phyloP scores from a whole-genome alignment of 2,797 vertebrate species.

The Notolepis coatsorum region DNA sequence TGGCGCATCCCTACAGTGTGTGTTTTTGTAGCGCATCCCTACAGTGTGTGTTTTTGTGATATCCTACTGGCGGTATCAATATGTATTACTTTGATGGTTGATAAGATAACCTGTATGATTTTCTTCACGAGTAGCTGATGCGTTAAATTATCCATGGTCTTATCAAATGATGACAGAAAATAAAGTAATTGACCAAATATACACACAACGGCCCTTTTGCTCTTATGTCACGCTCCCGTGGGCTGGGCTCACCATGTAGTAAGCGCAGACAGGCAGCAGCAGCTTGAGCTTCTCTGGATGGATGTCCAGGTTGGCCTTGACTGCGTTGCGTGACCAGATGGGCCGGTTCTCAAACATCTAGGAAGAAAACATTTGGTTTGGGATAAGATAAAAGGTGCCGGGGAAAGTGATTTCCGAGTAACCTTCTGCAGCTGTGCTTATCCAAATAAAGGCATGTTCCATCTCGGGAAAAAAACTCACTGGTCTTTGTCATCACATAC shows the following conservation, averaged over 20 bases:
- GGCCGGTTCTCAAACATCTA: conserved; percentile 92
- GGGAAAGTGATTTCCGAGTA: background rate
- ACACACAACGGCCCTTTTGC: too few relatives aligned
- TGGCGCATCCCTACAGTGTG: too few relatives aligned
- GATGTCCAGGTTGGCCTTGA: conserved; percentile 92
- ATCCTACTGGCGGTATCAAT: too few relatives aligned
- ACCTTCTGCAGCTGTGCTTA: conserved; percentile 1
- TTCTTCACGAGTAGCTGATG: too few relatives aligned
- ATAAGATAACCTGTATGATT: too few relatives aligned
- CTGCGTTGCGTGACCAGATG: conserved; percentile 94
- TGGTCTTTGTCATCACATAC: too few relatives aligned
- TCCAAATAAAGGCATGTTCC: background rate
- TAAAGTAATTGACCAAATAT: too few relatives aligned
- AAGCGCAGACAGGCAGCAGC: conserved; percentile 89
- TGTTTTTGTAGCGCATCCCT: too few relatives aligned
- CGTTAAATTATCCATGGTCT: too few relatives aligned
- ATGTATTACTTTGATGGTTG: too few relatives aligned
- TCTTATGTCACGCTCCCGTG: background rate
- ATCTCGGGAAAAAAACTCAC: background rate
- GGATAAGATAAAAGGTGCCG: conserved; percentile 55
- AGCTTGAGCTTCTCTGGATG: conserved; percentile 97
- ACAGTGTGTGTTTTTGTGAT: too few relatives aligned
- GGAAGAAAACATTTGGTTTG: conserved; percentile 29
- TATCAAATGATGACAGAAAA: too few relatives aligned
- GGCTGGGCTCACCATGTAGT: conserved; percentile 91